Conservation (phyloP, 2,888 invertebrate species). For the Cybosia mesomella region DNA sequence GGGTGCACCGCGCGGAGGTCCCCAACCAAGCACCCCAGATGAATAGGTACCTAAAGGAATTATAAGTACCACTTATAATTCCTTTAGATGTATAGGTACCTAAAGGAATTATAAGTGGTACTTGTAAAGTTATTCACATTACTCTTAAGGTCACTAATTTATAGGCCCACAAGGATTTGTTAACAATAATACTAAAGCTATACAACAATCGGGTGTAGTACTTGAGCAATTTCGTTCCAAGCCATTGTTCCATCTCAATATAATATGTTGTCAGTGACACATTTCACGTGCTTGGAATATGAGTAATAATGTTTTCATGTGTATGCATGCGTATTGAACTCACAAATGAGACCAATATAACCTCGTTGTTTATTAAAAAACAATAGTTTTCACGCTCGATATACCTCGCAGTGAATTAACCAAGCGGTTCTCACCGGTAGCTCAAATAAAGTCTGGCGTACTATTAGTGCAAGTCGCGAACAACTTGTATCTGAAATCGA, state of each 20-base stretch:
- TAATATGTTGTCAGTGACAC: background rate
- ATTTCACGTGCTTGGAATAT: background rate
- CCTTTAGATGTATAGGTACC: no score
- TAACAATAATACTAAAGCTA: constrained; percentile 5
- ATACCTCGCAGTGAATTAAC: no score
- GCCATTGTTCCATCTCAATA: constrained; percentile 3
- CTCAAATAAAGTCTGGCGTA: no score
- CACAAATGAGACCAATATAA: background rate
- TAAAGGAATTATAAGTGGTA: no score
- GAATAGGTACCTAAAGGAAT: no score
- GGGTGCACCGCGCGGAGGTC: no score
- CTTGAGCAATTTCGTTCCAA: constrained; percentile 6
- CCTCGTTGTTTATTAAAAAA: background rate
- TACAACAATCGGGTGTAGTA: background rate
- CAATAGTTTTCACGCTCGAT: background rate
- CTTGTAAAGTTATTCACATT: background rate
- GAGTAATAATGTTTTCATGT: background rate
- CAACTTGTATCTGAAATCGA: no score
- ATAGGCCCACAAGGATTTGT: background rate
- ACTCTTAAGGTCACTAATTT: background rate
- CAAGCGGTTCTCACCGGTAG: no score
- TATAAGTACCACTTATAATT: no score
- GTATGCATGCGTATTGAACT: background rate
- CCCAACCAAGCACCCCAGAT: no score
- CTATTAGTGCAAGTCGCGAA: no score